Percentiles rank a stretch among this genome's conserved stretches.
Conservation (phyloP, 2,888 invertebrate species). For the Scaptomyza parva region DNA sequence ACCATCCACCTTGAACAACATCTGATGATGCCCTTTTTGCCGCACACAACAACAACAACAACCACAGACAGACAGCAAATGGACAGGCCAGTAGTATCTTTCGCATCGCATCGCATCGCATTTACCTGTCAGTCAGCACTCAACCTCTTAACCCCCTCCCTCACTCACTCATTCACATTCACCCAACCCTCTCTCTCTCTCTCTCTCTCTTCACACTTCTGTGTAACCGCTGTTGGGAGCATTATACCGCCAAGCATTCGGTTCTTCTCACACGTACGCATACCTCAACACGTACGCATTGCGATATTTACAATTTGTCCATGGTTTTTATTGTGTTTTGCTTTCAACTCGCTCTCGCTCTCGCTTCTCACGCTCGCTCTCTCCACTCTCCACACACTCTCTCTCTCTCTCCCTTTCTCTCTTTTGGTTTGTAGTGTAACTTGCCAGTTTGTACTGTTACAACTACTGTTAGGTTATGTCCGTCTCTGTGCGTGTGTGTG, state of each 20-base stretch:
- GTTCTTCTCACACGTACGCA: conserved; percentile 18
- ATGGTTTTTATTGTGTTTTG: conserved; percentile 45
- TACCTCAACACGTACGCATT: conserved; percentile 40
- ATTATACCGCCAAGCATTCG: conserved; percentile 9
- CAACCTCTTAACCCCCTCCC: not conserved
- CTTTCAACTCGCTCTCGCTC: conserved; percentile 15
- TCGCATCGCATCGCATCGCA: not conserved
- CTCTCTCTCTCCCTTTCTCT: not conserved
- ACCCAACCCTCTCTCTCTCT: not conserved
- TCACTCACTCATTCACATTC: too few relatives aligned
- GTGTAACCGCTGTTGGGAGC: conserved; percentile 1
- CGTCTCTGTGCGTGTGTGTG: too few relatives aligned
- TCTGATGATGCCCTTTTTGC: conserved; percentile 1
- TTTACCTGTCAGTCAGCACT: conserved; percentile 13
- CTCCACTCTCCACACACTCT: too few relatives aligned
- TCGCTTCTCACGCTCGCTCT: not conserved
- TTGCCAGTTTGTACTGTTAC: not conserved
- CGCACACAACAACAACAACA: conserved; percentile 5
- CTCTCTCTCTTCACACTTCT: too few relatives aligned
- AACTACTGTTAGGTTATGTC: not conserved
- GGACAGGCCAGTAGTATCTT: conserved; percentile 7
- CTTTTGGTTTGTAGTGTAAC: too few relatives aligned
- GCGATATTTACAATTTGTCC: conserved; percentile 44
- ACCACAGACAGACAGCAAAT: conserved; percentile 11
- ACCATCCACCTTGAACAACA: not conserved